These are phyloP conservation scores for Megaceryle alcyon DNA, from an alignment of 2,797 vertebrate species.

Conservation along the genomic window DNA sequence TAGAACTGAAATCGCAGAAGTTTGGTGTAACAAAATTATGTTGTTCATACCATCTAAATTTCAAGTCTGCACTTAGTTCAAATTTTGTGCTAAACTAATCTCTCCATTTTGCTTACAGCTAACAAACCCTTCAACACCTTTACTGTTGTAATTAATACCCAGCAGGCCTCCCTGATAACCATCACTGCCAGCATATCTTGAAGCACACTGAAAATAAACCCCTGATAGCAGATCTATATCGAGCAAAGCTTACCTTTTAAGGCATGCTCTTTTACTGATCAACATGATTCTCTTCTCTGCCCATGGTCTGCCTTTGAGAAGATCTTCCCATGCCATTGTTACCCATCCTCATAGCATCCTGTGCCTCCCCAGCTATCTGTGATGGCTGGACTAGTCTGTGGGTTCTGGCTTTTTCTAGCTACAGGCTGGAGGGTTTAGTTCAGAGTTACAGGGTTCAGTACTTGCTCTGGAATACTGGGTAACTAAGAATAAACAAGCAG, in stretches of 20 bases:
- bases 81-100: not conserved
- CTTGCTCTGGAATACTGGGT: not conserved
- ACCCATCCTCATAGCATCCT: not conserved
- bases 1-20: not conserved
- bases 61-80: not conserved
- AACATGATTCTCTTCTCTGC: not conserved
- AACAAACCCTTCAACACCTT: not conserved
- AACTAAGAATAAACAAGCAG: not conserved
- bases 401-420: not conserved
- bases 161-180: not conserved
- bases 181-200: not conserved
- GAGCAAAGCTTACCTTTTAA: not conserved
- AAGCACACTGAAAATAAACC: not conserved
- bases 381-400: not conserved
- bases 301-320: not conserved
- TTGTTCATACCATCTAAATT: not conserved
- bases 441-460: not conserved
- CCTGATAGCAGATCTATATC: not conserved
- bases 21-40: not conserved
- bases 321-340: not conserved
- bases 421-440: not conserved
- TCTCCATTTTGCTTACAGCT: not conserved
- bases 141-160: not conserved
- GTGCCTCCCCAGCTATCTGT: not conserved
- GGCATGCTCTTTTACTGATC: not conserved